phyloP scores from a whole-genome alignment of 2,113 vertebrate species.

The Actenoides hombroni region DNA sequence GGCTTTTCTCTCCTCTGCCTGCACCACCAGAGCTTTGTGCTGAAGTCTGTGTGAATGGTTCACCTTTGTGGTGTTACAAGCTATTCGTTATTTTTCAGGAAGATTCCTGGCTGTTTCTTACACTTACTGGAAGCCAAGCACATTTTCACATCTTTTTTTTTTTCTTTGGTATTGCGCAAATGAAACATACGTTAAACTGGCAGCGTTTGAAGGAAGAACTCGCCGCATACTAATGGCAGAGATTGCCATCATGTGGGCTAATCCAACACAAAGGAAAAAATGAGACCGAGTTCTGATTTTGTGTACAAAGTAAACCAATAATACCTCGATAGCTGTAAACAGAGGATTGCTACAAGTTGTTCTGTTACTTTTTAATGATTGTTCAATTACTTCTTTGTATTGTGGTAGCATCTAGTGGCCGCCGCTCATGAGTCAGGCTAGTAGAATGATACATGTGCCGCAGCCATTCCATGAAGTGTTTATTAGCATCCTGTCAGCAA shows the following conservation, averaged over 20 bases:
- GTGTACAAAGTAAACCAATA: neutral
- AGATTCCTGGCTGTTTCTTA: neutral
- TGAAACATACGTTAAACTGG: neutral
- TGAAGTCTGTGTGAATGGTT: neutral
- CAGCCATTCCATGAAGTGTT: neutral
- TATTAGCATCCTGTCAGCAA: neutral
- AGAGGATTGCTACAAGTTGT: neutral
- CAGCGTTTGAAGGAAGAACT: neutral
- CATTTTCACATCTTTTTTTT: neutral
- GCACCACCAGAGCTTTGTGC: neutral
- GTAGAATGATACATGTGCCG: neutral
- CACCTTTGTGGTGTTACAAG: neutral
- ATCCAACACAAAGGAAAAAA: neutral
- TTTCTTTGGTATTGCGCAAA: neutral
- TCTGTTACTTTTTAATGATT: neutral
- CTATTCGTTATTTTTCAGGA: neutral
- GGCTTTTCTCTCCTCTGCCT: neutral
- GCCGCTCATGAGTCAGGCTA: neutral
- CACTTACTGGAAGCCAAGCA: neutral
- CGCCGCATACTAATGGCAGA: neutral
- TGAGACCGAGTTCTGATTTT: neutral
- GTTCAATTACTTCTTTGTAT: neutral
- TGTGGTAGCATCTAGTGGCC: neutral
- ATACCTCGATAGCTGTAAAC: neutral
- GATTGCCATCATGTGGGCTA: neutral